Conservation (phyloP, 2,113 vertebrate species). For the Chroicocephalus ridibundus region DNA sequence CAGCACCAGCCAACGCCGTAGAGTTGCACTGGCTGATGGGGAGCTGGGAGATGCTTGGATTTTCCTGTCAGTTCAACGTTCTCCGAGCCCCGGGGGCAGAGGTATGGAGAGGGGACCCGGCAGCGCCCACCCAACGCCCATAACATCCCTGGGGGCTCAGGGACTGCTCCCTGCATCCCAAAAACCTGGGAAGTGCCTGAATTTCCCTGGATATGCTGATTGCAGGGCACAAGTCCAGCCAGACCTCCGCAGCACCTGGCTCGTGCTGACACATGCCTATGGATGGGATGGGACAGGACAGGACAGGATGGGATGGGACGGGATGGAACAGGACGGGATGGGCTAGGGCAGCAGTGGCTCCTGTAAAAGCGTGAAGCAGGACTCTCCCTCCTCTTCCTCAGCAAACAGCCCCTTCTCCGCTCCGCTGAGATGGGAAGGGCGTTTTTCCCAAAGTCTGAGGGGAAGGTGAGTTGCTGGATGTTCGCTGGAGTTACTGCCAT, state of each 20-base stretch:
- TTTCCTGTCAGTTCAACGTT: not conserved
- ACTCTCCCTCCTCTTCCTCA: not conserved
- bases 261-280: not conserved
- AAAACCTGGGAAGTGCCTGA: not conserved
- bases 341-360: too few relatives aligned
- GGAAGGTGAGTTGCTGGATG: not conserved
- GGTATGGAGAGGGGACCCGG: fast-evolving
- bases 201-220: not conserved
- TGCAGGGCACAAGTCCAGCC: not conserved
- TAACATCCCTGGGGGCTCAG: not conserved
- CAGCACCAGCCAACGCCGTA: not conserved
- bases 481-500: not conserved
- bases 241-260: fast-evolving
- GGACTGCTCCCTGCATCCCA: not conserved
- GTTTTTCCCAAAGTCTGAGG: not conserved
- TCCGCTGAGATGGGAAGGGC: not conserved
- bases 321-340: not conserved
- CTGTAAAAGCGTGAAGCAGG: not conserved
- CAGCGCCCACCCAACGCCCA: not conserved
- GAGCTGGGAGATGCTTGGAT: fast-evolving
- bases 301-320: not conserved
- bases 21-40: not conserved
- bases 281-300: not conserved
- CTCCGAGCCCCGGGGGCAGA: not conserved
- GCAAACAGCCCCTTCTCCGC: not conserved